phyloP scores from a whole-genome alignment of 2,888 invertebrate genomes.

The Heterodera filipjevi region DNA sequence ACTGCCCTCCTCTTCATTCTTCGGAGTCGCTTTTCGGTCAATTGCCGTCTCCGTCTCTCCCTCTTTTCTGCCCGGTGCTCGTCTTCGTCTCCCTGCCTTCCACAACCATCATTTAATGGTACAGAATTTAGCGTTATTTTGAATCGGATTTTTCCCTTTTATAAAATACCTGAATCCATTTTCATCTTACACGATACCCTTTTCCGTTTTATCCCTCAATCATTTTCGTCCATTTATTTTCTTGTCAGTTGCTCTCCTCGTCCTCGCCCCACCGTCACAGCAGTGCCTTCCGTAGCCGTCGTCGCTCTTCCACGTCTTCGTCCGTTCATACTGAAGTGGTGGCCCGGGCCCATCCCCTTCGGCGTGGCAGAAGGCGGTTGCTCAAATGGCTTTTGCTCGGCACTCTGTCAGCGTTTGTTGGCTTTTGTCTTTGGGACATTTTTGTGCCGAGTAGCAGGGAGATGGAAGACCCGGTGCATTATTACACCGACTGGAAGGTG shows the following conservation, averaged over 20 bases:
- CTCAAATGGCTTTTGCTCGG: constrained; percentile 28
- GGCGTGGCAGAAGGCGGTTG: constrained; percentile 5
- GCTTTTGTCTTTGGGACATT: constrained; percentile 44
- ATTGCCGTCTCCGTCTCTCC: neutral
- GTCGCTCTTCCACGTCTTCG: neutral
- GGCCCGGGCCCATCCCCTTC: neutral
- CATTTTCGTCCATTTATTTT: neutral
- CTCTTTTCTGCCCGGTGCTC: neutral
- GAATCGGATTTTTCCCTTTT: no score
- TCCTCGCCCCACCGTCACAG: neutral
- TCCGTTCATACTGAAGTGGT: neutral
- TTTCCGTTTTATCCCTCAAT: no score
- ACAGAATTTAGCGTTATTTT: neutral
- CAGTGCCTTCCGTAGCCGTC: neutral
- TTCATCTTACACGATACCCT: no score
- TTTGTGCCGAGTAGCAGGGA: constrained; percentile 52
- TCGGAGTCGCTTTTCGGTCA: neutral
- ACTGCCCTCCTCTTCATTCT: neutral
- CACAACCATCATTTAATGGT: neutral
- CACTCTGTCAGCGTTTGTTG: constrained; percentile 40
- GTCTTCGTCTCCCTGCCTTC: neutral
- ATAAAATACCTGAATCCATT: no score
- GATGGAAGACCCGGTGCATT: constrained; percentile 57
- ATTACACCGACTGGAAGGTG: constrained; percentile 63
- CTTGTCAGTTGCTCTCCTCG: neutral